A percentile compares a stretch with the other conserved stretches of the same genome.
Conservation (phyloP, 2,888 invertebrate genomes). For the Nasonovia ribisnigri region DNA sequence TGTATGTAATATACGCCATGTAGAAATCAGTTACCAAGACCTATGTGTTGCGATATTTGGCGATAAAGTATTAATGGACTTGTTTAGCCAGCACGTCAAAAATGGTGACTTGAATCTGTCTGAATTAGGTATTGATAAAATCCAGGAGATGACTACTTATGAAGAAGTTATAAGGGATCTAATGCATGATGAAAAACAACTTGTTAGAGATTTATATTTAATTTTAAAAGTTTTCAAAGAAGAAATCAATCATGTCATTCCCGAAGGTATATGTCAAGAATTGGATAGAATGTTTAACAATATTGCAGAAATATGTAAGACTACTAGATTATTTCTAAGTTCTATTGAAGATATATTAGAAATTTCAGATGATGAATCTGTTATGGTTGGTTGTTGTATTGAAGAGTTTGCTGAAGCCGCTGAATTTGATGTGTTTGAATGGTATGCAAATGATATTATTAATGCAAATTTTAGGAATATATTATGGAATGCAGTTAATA, state of each 20-base stretch:
- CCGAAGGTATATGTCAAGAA: conserved; percentile 74
- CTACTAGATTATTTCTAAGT: conserved; percentile 91
- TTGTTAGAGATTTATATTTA: conserved; percentile 94
- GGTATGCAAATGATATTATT: conserved; percentile 92
- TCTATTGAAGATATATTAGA: conserved; percentile 97
- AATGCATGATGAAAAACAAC: conserved; percentile 93
- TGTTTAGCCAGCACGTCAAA: conserved; percentile 92
- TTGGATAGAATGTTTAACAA: conserved; percentile 94
- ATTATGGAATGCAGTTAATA: conserved; percentile 81
- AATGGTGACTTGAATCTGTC: conserved; percentile 69
- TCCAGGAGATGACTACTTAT: conserved; percentile 75
- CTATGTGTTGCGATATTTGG: conserved; percentile 98
- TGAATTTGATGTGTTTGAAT: conserved; percentile 94
- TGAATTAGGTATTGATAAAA: conserved; percentile 49
- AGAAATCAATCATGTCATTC: conserved; percentile 79
- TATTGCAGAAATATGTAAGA: conserved; percentile 95
- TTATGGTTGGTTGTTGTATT: conserved; percentile 90
- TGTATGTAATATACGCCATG: conserved; percentile 95
- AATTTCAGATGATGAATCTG: conserved; percentile 85
- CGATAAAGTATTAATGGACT: conserved; percentile 96
- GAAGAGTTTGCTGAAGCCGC: conserved; percentile 87
- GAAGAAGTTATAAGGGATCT: conserved; percentile 94
- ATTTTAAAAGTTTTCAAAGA: conserved; percentile 95
- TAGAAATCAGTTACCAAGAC: conserved; percentile 91
- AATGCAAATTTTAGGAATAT: conserved; percentile 83